A percentile compares a stretch with the other conserved stretches of the same genome.
phyloP scores from a whole-genome alignment of 2,888 invertebrate genomes.

The Metallyticus violacea region DNA sequence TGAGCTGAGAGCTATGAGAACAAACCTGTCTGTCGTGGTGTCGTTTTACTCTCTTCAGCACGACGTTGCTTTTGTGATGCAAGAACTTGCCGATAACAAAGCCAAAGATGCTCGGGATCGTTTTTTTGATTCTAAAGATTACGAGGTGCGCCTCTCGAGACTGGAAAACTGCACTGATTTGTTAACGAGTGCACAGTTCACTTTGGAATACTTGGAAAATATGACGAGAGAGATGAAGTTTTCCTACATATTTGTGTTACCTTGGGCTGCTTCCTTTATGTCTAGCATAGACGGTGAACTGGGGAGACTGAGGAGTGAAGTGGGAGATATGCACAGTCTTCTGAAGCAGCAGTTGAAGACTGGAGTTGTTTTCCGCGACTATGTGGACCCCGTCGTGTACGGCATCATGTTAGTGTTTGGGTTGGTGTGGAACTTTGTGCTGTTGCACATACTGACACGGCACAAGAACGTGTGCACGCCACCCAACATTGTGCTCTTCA shows the following conservation, averaged over 20 bases:
- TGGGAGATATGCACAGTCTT: not conserved
- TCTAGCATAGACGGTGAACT: not conserved
- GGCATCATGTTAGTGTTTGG: not conserved
- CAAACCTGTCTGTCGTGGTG: not conserved
- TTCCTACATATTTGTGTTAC: not conserved
- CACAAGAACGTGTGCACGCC: not conserved
- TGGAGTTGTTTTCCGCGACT: not conserved
- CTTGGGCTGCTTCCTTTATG: not conserved
- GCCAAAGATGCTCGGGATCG: not conserved
- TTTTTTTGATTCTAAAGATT: not conserved
- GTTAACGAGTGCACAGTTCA: not conserved
- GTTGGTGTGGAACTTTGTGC: not conserved
- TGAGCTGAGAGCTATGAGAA: not conserved
- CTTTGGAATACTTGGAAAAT: not conserved
- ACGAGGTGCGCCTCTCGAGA: not conserved
- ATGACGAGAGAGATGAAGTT: not conserved
- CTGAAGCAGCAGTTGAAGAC: not conserved
- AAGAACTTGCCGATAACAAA: not conserved
- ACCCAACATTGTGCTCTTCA: not conserved
- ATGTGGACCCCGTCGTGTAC: not conserved
- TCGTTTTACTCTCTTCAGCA: not conserved
- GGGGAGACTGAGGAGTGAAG: not conserved
- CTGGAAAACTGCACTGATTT: not conserved
- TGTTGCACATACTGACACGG: not conserved
- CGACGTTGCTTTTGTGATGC: not conserved